Conservation (phyloP, 2,888 invertebrate species). For the Lymantria dispar region DNA sequence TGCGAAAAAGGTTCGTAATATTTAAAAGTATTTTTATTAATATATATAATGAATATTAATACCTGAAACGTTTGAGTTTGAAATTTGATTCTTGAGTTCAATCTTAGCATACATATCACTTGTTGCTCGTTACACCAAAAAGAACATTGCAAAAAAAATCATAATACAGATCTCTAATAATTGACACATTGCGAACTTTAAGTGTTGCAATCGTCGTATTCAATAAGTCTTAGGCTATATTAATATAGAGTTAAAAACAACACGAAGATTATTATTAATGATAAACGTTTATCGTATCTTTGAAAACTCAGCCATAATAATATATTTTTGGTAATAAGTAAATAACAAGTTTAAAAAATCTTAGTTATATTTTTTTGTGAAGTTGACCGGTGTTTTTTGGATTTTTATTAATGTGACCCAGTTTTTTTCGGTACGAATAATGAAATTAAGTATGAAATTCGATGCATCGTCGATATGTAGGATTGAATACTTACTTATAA, state of each 20-base stretch:
- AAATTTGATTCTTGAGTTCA: too few species aligned
- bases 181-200: constrained; percentile 72
- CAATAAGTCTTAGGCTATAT: constrained; percentile 65
- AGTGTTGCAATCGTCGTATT: constrained; percentile 75
- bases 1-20: too few species aligned
- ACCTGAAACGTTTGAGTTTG: too few species aligned
- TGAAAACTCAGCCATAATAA: constrained; percentile 80
- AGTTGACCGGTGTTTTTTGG: constrained; percentile 45
- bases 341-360: constrained; percentile 56
- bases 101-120: constrained; percentile 35
- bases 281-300: constrained; percentile 72
- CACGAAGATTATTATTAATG: constrained; percentile 66
- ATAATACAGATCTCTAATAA: constrained; percentile 65
- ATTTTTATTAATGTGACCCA: constrained; percentile 46
- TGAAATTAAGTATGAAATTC: constrained; percentile 39
- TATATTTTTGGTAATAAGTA: constrained; percentile 78
- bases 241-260: constrained; percentile 59
- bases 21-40: too few species aligned
- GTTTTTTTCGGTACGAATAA: constrained; percentile 38
- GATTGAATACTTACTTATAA: constrained; percentile 32
- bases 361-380: constrained; percentile 49
- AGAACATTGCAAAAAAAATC: constrained; percentile 58
- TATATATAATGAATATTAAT: too few species aligned
- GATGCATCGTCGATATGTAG: constrained; percentile 49
- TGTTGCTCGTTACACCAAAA: constrained; percentile 35